A percentile compares a stretch with the other conserved stretches of the same genome.
phyloP scores from a whole-genome alignment of 2,113 vertebrate genomes.

The Pterocles orientalis region DNA sequence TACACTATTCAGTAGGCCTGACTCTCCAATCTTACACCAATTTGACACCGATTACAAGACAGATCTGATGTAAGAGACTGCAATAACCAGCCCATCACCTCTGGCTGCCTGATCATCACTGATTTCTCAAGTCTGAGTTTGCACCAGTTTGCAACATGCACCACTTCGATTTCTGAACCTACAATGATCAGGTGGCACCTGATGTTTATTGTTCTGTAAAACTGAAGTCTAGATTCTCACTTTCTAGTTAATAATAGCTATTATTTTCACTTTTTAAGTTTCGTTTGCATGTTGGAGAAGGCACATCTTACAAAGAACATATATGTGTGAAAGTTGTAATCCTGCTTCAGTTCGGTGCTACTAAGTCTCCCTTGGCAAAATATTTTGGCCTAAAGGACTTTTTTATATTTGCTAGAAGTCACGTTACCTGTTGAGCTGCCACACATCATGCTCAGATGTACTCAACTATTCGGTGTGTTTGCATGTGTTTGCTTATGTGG shows the following conservation, averaged over 20 bases:
- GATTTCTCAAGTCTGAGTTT: neutral
- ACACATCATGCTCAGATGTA: accelerated
- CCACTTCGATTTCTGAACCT: neutral
- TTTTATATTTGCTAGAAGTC: neutral
- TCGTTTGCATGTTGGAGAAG: neutral
- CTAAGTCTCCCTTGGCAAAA: neutral
- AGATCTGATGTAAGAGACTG: neutral
- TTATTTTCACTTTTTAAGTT: neutral
- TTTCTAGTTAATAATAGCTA: neutral
- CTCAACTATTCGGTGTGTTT: neutral
- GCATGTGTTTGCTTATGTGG: neutral
- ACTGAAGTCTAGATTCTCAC: neutral
- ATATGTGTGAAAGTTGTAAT: neutral
- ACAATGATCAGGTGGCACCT: neutral
- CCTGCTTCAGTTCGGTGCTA: neutral
- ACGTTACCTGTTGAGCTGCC: neutral
- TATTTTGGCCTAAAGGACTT: neutral
- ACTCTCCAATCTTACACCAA: neutral
- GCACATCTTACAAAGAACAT: neutral
- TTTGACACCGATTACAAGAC: neutral
- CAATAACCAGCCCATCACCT: neutral
- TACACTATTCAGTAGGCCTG: neutral
- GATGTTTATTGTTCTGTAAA: neutral
- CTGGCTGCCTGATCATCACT: neutral
- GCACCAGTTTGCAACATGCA: accelerated